A percentile compares a stretch with the other conserved stretches of the same genome.
phyloP scores from a whole-genome alignment of 92 coral and sea anemone species.

The Porites divaricata region DNA sequence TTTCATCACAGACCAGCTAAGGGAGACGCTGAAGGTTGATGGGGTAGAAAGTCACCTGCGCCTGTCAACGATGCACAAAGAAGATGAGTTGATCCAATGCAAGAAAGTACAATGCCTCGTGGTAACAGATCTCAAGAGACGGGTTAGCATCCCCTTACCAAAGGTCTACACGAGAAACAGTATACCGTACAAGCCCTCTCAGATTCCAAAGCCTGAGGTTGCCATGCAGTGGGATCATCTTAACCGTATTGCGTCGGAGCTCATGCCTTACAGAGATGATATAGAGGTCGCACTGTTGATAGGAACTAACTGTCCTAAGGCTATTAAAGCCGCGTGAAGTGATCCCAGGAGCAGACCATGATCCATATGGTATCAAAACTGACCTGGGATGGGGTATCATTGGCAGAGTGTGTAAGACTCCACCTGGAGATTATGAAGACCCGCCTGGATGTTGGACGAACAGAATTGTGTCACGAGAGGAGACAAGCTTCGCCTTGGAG shows the following conservation, averaged over 20 bases:
- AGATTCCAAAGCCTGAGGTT: constrained; percentile 66
- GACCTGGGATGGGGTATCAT: constrained; percentile 73
- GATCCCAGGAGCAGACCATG: constrained; percentile 54
- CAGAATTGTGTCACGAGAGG: constrained; percentile 42
- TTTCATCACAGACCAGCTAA: constrained; percentile 54
- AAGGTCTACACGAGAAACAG: constrained; percentile 41
- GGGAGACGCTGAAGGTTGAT: constrained; percentile 32
- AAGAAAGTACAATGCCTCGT: constrained; percentile 48
- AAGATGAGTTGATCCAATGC: constrained; percentile 48
- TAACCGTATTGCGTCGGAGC: constrained; percentile 38
- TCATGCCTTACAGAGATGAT: constrained; percentile 60
- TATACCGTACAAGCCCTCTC: constrained; percentile 53
- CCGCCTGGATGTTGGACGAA: constrained; percentile 24
- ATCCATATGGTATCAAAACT: constrained; percentile 59
- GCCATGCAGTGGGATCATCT: constrained; percentile 60
- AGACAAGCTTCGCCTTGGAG: constrained; percentile 53
- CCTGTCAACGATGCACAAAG: constrained; percentile 62
- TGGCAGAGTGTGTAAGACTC: constrained; percentile 46
- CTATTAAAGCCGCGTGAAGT: constrained; percentile 65
- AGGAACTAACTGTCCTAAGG: constrained; percentile 60
- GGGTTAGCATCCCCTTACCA: constrained; percentile 39
- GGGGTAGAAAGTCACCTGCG: constrained; percentile 54
- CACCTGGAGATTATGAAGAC: constrained; percentile 12
- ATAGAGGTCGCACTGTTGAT: constrained; percentile 53
- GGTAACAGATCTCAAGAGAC: constrained; percentile 28